These are phyloP conservation scores for Plodia interpunctella DNA, from an alignment of 1,140 invertebrate genomes.

Conservation along the genomic window DNA sequence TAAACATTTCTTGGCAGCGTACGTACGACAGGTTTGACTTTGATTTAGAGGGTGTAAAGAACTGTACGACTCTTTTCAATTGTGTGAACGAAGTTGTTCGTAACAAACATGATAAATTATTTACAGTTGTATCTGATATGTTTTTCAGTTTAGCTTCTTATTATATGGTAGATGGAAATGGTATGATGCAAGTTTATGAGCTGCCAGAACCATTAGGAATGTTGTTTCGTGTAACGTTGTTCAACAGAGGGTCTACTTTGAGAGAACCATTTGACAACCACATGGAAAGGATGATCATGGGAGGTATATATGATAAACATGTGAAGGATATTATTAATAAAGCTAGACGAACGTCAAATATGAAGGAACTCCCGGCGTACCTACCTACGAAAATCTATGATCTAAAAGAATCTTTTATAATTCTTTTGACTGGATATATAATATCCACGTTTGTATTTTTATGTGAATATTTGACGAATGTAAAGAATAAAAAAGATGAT, in stretches of 20 bases:
- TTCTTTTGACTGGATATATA: constrained; percentile 1
- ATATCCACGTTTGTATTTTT: constrained; percentile 1
- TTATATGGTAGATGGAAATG: neutral
- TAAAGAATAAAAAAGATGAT: no score
- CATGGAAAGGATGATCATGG: neutral
- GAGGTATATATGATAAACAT: neutral
- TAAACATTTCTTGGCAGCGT: neutral
- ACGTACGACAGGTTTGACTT: neutral
- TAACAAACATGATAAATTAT: constrained; percentile 1
- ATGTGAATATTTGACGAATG: neutral
- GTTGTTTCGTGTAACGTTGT: neutral
- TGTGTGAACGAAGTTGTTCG: neutral
- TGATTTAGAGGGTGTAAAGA: neutral
- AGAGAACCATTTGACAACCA: neutral
- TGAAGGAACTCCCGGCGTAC: neutral
- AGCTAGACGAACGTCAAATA: neutral
- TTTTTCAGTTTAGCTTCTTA: neutral
- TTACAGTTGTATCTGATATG: constrained; percentile 3
- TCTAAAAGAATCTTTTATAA: neutral
- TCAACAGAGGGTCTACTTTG: neutral
- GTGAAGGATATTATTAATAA: neutral
- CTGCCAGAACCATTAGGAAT: neutral
- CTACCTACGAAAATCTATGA: neutral
- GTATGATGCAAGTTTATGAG: neutral
- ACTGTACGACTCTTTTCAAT: neutral